phyloP scores from a whole-genome alignment of 2,113 vertebrate species.

The Atlantisia rogersi region DNA sequence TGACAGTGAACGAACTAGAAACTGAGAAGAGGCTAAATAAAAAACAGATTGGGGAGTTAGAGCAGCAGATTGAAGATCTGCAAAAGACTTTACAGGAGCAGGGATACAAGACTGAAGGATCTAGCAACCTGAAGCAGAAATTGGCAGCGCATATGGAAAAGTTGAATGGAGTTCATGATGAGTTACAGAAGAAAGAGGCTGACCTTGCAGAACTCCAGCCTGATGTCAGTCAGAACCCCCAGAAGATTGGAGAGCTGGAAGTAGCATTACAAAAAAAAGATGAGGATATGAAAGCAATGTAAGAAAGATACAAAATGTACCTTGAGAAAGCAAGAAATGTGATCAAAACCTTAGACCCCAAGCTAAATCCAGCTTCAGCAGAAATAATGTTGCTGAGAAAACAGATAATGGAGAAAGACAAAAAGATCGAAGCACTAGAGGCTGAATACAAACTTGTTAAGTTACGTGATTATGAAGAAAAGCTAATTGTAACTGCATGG shows the following conservation, averaged over 20 bases:
- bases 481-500: conserved; percentile 96
- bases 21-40: conserved; percentile 89
- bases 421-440: conserved; percentile 88
- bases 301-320: conserved; percentile 98
- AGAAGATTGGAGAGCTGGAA: conserved; percentile 90
- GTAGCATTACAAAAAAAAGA: conserved; percentile 95
- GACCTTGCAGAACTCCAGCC: conserved; percentile 94
- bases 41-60: conserved; percentile 85
- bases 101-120: conserved; percentile 88
- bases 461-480: conserved; percentile 92
- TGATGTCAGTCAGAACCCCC: conserved; percentile 84
- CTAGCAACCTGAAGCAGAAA: conserved; percentile 90
- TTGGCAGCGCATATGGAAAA: conserved; percentile 96
- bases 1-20: conserved; percentile 85
- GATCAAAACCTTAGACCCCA: conserved; percentile 95
- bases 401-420: conserved; percentile 89
- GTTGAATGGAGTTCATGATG: conserved; percentile 93
- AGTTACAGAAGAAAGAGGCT: conserved; percentile 96
- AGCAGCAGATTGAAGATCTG: conserved; percentile 94
- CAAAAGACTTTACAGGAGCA: conserved; percentile 93
- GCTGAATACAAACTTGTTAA: conserved; percentile 91
- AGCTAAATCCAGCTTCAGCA: conserved; percentile 93
- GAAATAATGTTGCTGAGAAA: conserved; percentile 93
- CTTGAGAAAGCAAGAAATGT: conserved; percentile 97
- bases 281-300: conserved; percentile 98